Conservation (phyloP, 1,140 invertebrate genomes). For the Muscidifurax raptorellus region DNA sequence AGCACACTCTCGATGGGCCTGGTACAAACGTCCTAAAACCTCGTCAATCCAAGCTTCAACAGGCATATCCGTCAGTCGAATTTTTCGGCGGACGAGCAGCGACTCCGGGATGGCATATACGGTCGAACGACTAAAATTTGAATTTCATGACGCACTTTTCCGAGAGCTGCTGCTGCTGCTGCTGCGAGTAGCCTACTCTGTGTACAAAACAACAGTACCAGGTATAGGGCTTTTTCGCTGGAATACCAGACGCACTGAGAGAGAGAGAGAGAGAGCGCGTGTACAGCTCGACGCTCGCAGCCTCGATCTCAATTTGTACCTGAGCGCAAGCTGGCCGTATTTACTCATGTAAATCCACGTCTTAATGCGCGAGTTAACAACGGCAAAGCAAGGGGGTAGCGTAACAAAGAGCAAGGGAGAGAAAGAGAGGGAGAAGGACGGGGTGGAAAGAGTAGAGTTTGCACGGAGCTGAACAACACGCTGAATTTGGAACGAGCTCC, state of each 20-base stretch:
- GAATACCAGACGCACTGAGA: background rate
- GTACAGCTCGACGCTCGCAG: slow-evolving; percentile 21
- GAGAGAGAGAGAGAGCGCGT: background rate
- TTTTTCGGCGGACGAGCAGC: slow-evolving; percentile 1
- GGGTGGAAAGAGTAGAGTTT: slow-evolving; percentile 4
- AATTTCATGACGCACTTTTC: slow-evolving; percentile 33
- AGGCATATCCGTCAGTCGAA: background rate
- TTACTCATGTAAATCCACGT: slow-evolving; percentile 63
- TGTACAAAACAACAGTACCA: background rate
- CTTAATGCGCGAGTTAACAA: slow-evolving; percentile 55
- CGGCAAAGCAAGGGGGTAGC: background rate
- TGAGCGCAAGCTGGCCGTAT: slow-evolving; percentile 53
- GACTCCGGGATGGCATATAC: background rate
- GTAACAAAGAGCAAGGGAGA: background rate
- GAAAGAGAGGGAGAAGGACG: background rate
- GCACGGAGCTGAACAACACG: background rate
- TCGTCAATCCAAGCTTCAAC: background rate
- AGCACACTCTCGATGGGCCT: too few relatives aligned
- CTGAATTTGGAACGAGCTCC: slow-evolving; percentile 27
- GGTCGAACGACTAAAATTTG: slow-evolving; percentile 11
- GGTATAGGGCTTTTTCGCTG: background rate
- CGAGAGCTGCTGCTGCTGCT: too few relatives aligned
- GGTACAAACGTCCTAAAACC: background rate
- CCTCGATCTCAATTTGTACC: slow-evolving; percentile 63
- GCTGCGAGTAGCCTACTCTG: background rate